phyloP scores from a whole-genome alignment of 2,797 vertebrate species.

The Dromococcyx pavoninus region DNA sequence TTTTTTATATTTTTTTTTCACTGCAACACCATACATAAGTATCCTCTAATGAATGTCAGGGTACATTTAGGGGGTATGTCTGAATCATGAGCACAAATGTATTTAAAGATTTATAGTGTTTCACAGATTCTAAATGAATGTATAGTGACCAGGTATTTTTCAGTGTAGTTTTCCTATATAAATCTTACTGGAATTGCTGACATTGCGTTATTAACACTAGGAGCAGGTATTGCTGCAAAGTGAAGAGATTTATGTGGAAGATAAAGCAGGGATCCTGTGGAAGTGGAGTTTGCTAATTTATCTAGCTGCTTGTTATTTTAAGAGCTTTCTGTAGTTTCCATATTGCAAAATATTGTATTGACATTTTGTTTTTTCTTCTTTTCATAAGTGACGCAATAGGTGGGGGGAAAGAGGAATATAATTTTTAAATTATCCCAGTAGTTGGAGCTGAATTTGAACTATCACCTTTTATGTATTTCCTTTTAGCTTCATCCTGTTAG shows the following conservation, averaged over 20 bases:
- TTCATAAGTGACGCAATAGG: neutral
- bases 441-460: neutral
- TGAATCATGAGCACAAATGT: conserved; percentile 3
- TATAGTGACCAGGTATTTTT: conserved; percentile 39
- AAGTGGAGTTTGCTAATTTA: conserved; percentile 16
- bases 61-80: neutral
- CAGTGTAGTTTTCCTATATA: neutral
- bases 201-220: conserved; percentile 26
- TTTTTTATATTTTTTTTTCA: neutral
- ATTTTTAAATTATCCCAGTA: neutral
- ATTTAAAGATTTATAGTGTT: conserved; percentile 11
- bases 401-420: too few relatives aligned
- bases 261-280: conserved; percentile 11
- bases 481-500: conserved; percentile 1
- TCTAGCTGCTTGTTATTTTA: neutral
- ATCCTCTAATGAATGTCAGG: conserved; percentile 10
- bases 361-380: neutral
- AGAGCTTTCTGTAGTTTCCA: neutral
- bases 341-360: too few relatives aligned
- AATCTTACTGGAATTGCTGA: conserved; percentile 34
- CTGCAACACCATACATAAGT: neutral
- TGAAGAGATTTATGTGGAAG: conserved; percentile 52
- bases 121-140: conserved; percentile 42
- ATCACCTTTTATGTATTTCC: neutral
- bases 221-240: neutral